Percentiles rank a stretch among this genome's conserved stretches.
Evolutionary conservation across 2,113 vertebrate species (phyloP).

Genomic region (Hypocryptadius cinnamomeus): DNA sequence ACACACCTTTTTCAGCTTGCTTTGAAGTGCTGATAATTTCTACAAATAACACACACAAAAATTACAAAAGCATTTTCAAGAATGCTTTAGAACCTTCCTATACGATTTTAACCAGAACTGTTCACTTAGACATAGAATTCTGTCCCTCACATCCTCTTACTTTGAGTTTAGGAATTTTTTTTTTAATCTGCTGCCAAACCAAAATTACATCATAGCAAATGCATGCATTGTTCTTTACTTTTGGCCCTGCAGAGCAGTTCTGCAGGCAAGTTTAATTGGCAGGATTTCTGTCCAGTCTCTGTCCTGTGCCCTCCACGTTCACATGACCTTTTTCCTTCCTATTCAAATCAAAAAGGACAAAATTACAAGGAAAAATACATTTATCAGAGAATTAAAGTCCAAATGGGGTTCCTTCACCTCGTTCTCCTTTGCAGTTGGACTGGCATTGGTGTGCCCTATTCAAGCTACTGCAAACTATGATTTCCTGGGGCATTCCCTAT

Average conservation of each 20-base stretch:
- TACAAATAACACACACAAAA: neutral
- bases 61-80: neutral
- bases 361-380: neutral
- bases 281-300: slow-evolving; percentile 1
- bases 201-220: slow-evolving; percentile 52
- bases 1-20: neutral
- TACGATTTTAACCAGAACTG: neutral
- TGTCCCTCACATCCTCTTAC: slow-evolving; percentile 30
- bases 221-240: slow-evolving; percentile 47
- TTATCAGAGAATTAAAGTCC: neutral
- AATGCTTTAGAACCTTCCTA: neutral
- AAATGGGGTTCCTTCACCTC: neutral
- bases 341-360: neutral
- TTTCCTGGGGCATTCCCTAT: neutral
- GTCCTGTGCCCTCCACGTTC: neutral
- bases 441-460: neutral
- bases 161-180: neutral
- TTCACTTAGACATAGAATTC: slow-evolving; percentile 13
- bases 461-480: neutral
- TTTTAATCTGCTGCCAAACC: slow-evolving; percentile 52
- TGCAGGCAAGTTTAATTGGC: neutral
- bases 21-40: neutral
- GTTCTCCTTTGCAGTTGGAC: fast-evolving
- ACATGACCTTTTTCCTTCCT: neutral
- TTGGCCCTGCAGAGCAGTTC: neutral